phyloP scores from a whole-genome alignment of 2,797 vertebrate species.

The Hylomyscus alleni region DNA sequence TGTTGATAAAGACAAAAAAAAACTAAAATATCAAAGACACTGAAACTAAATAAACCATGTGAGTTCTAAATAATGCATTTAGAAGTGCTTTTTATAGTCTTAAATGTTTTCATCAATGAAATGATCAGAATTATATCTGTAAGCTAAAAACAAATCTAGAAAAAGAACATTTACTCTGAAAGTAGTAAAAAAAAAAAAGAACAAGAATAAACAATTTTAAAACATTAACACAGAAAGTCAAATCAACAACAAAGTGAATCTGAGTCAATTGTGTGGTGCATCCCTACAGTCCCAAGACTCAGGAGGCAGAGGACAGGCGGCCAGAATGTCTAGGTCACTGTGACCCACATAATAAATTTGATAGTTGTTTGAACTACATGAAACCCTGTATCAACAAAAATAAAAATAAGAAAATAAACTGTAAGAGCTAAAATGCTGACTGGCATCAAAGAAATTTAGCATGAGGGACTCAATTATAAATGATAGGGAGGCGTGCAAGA shows the following conservation, averaged over 20 bases:
- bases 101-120: constrained; percentile 3
- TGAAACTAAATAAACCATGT: neutral
- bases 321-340: neutral
- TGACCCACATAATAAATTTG: neutral
- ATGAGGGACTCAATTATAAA: neutral
- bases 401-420: neutral
- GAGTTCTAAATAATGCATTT: neutral
- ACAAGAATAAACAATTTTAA: neutral
- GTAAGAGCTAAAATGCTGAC: neutral
- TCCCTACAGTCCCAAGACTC: neutral
- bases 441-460: neutral
- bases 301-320: no score
- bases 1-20: neutral
- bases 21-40: neutral
- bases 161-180: neutral
- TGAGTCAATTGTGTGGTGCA: neutral
- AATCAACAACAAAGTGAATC: neutral
- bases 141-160: neutral
- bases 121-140: neutral
- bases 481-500: neutral
- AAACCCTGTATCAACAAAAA: neutral
- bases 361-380: neutral
- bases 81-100: neutral
- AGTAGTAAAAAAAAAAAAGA: neutral
- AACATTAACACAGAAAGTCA: neutral